Evolutionary conservation across 1,140 invertebrate genomes (phyloP).

Genomic region (Brachionus rotundiformis): DNA sequence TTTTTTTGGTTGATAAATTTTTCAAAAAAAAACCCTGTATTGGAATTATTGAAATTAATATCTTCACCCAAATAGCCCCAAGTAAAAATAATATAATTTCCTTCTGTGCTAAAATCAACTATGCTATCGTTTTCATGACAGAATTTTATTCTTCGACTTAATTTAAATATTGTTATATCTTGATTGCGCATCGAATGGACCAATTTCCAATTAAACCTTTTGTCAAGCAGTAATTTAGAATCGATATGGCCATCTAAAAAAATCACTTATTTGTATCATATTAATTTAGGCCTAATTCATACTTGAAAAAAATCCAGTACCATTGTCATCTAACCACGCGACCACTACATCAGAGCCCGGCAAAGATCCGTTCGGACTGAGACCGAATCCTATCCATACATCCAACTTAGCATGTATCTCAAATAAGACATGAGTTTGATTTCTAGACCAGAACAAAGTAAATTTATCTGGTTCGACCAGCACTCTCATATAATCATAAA

Average conservation of each 20-base stretch:
- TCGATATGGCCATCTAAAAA: not conserved
- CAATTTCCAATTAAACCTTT: not conserved
- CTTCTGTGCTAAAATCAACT: not conserved
- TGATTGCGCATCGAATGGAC: not conserved
- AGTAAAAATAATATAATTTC: not conserved
- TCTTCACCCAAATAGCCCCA: constrained; percentile 9
- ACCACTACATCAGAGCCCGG: constrained; percentile 76
- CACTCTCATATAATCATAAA: constrained; percentile 19
- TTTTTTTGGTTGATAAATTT: not conserved
- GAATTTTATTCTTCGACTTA: constrained; percentile 4
- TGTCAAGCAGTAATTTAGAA: not conserved
- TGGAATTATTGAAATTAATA: not conserved
- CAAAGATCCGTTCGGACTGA: constrained; percentile 77
- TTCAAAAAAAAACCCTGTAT: not conserved
- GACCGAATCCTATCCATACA: constrained; percentile 79
- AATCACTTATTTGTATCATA: constrained; percentile 53
- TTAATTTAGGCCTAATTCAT: constrained; percentile 54
- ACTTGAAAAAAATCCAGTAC: constrained; percentile 41
- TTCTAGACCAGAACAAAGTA: constrained; percentile 28
- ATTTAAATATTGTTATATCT: not conserved
- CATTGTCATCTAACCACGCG: constrained; percentile 72
- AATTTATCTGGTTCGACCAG: not conserved
- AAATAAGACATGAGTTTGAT: constrained; percentile 26
- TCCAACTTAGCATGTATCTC: constrained; percentile 65
- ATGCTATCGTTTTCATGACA: not conserved